Percentiles rank a stretch among this genome's conserved stretches.
These are phyloP conservation scores for Manis javanica DNA, from an alignment of 2,797 vertebrate species.

Conservation along the genomic window DNA sequence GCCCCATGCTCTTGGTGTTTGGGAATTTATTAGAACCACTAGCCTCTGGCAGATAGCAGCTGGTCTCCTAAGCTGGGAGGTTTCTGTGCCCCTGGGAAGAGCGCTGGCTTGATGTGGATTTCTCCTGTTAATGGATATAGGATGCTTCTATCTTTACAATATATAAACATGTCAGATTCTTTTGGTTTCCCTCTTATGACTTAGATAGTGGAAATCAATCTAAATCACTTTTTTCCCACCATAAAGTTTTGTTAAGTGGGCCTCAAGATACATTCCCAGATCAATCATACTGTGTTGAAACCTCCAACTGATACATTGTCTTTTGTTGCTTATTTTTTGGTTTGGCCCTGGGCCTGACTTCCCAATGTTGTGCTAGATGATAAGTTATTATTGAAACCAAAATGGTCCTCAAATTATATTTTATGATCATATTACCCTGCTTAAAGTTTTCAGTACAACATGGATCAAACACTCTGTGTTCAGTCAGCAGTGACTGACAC, in stretches of 20 bases:
- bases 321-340: slow-evolving; percentile 42
- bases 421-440: slow-evolving; percentile 44
- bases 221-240: not conserved
- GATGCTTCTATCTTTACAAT: not conserved
- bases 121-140: slow-evolving; percentile 34
- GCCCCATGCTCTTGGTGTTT: not conserved
- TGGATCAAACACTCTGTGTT: not conserved
- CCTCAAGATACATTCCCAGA: slow-evolving; percentile 35
- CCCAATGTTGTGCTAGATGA: not conserved
- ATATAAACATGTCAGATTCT: slow-evolving; percentile 41
- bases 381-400: slow-evolving; percentile 57
- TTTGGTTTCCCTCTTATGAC: slow-evolving; percentile 52
- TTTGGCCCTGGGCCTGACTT: slow-evolving; percentile 46
- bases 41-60: not conserved
- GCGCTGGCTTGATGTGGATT: not conserved
- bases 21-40: not conserved
- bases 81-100: not conserved
- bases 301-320: not conserved
- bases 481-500: not conserved
- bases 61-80: not conserved
- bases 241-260: slow-evolving; percentile 26
- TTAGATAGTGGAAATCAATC: slow-evolving; percentile 53
- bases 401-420: slow-evolving; percentile 52
- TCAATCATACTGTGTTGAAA: slow-evolving; percentile 3
- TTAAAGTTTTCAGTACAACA: slow-evolving; percentile 26